Percentiles rank a stretch among this genome's conserved stretches.
These are phyloP conservation scores for Hirudo medicinalis DNA, from an alignment of 1,140 invertebrate genomes.

Conservation along the genomic window DNA sequence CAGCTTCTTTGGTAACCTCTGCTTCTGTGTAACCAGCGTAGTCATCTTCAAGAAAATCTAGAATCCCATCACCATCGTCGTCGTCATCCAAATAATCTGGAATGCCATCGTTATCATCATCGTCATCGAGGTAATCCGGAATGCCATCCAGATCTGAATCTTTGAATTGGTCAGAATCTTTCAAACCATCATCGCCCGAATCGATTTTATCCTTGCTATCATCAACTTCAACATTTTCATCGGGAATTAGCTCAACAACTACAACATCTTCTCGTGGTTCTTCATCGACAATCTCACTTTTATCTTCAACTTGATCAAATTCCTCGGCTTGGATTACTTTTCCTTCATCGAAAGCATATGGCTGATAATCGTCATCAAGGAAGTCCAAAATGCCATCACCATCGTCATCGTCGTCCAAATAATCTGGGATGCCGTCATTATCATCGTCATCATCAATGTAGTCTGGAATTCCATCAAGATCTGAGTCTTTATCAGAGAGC, in stretches of 20 bases:
- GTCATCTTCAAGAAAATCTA: constrained; percentile 21
- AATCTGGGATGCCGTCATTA: constrained; percentile 17
- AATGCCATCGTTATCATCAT: constrained; percentile 25
- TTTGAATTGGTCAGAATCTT: neutral
- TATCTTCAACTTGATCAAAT: neutral
- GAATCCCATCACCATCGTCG: constrained; percentile 24
- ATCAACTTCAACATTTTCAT: constrained; percentile 18
- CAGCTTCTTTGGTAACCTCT: neutral
- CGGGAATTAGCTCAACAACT: neutral
- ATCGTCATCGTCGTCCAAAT: constrained; percentile 19
- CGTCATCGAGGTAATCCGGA: constrained; percentile 24
- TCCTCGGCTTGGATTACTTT: neutral
- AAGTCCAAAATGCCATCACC: constrained; percentile 20
- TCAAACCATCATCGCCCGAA: neutral
- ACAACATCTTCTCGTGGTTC: neutral
- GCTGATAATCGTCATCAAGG: constrained; percentile 11
- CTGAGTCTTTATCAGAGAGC: constrained; percentile 6
- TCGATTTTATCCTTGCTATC: neutral
- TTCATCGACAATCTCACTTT: constrained; percentile 11
- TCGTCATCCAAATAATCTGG: constrained; percentile 21
- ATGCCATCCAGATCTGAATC: constrained; percentile 24
- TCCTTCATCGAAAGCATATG: neutral
- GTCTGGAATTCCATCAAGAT: constrained; percentile 14
- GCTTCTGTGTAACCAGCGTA: constrained; percentile 19
- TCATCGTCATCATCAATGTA: constrained; percentile 18